Percentiles rank a stretch among this genome's conserved stretches.
These are phyloP conservation scores for Dorcus hopei DNA, from an alignment of 2,888 invertebrate species.

Conservation along the genomic window DNA sequence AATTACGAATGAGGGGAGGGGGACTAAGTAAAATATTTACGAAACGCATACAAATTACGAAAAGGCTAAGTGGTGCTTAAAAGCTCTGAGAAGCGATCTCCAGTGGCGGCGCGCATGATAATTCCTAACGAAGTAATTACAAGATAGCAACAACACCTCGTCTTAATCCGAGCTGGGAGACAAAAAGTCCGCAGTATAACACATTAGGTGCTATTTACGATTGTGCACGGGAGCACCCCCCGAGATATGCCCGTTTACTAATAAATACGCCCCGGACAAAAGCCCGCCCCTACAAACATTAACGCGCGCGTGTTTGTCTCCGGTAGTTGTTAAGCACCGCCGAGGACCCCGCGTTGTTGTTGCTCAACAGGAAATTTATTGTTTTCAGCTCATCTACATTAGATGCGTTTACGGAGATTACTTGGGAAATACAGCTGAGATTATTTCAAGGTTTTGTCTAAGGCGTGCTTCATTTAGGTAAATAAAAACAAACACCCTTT, in stretches of 20 bases:
- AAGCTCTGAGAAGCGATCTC: too few relatives aligned
- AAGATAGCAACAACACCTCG: slow-evolving; percentile 30
- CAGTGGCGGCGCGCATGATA: too few relatives aligned
- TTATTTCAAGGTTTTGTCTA: too few relatives aligned
- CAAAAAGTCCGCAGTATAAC: slow-evolving; percentile 42
- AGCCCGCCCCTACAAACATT: slow-evolving; percentile 7
- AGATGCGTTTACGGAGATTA: too few relatives aligned
- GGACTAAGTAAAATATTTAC: too few relatives aligned
- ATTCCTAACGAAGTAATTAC: neutral
- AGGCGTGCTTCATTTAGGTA: too few relatives aligned
- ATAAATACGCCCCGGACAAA: slow-evolving; percentile 9
- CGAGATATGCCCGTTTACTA: slow-evolving; percentile 18
- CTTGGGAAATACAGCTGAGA: too few relatives aligned
- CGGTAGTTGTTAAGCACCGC: neutral
- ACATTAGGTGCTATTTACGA: slow-evolving; percentile 46
- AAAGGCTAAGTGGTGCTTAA: too few relatives aligned
- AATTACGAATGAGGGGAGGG: too few relatives aligned
- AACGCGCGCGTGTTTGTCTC: slow-evolving; percentile 9
- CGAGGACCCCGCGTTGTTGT: slow-evolving; percentile 1
- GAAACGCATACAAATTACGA: too few relatives aligned
- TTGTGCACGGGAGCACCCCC: slow-evolving; percentile 30
- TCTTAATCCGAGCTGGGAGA: slow-evolving; percentile 41
- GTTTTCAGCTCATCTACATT: slow-evolving; percentile 10
- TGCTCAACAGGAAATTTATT: slow-evolving; percentile 3
- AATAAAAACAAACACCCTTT: too few relatives aligned